Conservation (phyloP, 1,140 invertebrate genomes). For the Panagrolaimus sp. region DNA sequence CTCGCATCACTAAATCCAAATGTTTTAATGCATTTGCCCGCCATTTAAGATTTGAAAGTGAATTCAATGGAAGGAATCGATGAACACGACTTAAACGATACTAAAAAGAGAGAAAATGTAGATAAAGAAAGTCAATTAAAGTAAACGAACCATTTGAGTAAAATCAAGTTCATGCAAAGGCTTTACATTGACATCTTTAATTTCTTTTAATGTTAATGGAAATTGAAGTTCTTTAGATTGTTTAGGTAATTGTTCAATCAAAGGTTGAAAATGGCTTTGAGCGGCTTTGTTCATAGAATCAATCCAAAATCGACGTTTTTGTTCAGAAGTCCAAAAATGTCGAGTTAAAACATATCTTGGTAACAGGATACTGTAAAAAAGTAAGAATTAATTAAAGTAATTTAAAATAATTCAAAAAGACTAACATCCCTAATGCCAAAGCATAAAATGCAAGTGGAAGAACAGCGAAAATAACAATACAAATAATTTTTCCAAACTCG, state of each 20-base stretch:
- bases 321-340: slow-evolving; percentile 21
- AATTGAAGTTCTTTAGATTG: neutral
- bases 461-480: slow-evolving; percentile 18
- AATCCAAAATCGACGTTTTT: slow-evolving; percentile 21
- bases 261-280: neutral
- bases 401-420: neutral
- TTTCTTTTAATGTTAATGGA: slow-evolving; percentile 4
- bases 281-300: neutral
- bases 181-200: neutral
- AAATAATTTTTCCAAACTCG: slow-evolving; percentile 13
- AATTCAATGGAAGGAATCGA: neutral
- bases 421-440: slow-evolving; percentile 11
- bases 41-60: slow-evolving; percentile 7
- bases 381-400: neutral
- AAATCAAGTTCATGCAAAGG: slow-evolving; percentile 20
- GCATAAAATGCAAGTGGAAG: slow-evolving; percentile 22
- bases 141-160: slow-evolving; percentile 8
- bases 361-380: slow-evolving; percentile 22
- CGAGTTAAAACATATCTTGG: slow-evolving; percentile 21
- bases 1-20: neutral
- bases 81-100: slow-evolving; percentile 19
- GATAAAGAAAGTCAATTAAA: neutral
- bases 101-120: neutral
- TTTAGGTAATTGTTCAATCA: slow-evolving; percentile 1
- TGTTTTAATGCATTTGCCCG: slow-evolving; percentile 12